Evolutionary conservation across 2,113 vertebrate species (phyloP).

Genomic region (Neolamprologus kungweensis): DNA sequence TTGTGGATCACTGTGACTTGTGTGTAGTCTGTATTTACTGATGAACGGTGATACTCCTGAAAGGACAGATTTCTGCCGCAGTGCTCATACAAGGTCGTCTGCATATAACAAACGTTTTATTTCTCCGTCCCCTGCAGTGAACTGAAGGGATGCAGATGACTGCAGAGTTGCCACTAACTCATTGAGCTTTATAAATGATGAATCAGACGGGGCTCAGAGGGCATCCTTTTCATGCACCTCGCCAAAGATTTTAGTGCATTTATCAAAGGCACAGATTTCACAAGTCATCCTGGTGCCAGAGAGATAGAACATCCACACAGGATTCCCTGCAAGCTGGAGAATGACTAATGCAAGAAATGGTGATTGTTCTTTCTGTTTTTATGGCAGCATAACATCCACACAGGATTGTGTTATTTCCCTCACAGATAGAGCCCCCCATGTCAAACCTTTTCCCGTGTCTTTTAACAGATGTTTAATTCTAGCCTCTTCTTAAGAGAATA

Average conservation of each 20-base stretch:
- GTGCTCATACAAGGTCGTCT: background rate
- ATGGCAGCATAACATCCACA: background rate
- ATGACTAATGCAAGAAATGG: background rate
- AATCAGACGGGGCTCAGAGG: background rate
- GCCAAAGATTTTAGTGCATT: background rate
- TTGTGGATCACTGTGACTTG: background rate
- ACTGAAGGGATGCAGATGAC: background rate
- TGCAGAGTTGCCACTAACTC: background rate
- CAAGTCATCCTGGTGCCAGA: background rate
- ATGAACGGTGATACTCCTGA: background rate
- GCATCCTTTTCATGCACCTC: background rate
- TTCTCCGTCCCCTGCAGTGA: background rate
- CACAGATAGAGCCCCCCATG: background rate
- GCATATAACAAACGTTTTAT: background rate
- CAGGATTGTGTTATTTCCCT: background rate
- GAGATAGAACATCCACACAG: background rate
- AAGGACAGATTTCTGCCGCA: background rate
- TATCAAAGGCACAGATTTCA: background rate
- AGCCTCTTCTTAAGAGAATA: background rate
- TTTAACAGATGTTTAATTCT: background rate
- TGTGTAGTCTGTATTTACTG: background rate
- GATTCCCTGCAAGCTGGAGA: background rate
- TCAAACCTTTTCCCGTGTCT: background rate
- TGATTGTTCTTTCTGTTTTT: background rate
- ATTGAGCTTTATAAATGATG: background rate